These are phyloP conservation scores for Hyperoplus immaculatus DNA, from an alignment of 2,797 vertebrate genomes.

Conservation along the genomic window DNA sequence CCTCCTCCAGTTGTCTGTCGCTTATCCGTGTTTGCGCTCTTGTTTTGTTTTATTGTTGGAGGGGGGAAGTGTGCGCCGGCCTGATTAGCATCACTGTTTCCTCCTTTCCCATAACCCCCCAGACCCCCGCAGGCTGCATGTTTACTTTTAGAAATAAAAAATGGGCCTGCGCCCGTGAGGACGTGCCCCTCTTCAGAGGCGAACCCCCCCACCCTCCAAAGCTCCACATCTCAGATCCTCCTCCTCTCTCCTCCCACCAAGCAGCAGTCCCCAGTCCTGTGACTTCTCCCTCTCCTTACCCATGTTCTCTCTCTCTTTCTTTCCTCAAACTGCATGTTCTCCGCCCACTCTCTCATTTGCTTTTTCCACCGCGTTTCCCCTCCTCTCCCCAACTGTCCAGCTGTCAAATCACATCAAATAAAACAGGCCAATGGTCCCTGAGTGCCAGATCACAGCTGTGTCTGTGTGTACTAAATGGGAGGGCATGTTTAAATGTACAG, in stretches of 20 bases:
- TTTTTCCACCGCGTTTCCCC: slow-evolving; percentile 68
- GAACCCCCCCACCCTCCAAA: slow-evolving; percentile 59
- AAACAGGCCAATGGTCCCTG: slow-evolving; percentile 84
- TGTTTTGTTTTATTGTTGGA: slow-evolving; percentile 88
- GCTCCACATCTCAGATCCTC: slow-evolving; percentile 71
- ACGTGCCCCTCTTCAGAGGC: slow-evolving; percentile 85
- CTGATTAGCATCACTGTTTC: slow-evolving; percentile 99
- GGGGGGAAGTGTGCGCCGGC: slow-evolving; percentile 96
- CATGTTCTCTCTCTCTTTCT: slow-evolving; percentile 67
- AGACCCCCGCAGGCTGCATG: slow-evolving; percentile 96
- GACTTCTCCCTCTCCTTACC: slow-evolving; percentile 74
- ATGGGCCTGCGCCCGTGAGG: slow-evolving; percentile 91
- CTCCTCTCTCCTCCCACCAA: slow-evolving; percentile 70
- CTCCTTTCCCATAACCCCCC: slow-evolving; percentile 99
- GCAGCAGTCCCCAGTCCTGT: slow-evolving; percentile 60
- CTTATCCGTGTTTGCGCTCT: slow-evolving; percentile 80
- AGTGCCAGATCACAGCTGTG: slow-evolving; percentile 86
- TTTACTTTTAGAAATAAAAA: slow-evolving; percentile 99
- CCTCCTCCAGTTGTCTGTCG: slow-evolving; percentile 73
- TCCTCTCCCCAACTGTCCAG: slow-evolving; percentile 86
- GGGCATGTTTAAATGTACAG: slow-evolving; percentile 81
- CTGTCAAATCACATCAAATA: slow-evolving; percentile 91
- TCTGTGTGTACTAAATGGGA: slow-evolving; percentile 77
- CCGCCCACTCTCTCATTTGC: slow-evolving; percentile 75
- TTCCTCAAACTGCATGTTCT: slow-evolving; percentile 71